Evolutionary conservation across 2,888 invertebrate genomes (phyloP), one percentile per base, ranked within the genome.

Genomic region (Eristalis tenax): DNA sequence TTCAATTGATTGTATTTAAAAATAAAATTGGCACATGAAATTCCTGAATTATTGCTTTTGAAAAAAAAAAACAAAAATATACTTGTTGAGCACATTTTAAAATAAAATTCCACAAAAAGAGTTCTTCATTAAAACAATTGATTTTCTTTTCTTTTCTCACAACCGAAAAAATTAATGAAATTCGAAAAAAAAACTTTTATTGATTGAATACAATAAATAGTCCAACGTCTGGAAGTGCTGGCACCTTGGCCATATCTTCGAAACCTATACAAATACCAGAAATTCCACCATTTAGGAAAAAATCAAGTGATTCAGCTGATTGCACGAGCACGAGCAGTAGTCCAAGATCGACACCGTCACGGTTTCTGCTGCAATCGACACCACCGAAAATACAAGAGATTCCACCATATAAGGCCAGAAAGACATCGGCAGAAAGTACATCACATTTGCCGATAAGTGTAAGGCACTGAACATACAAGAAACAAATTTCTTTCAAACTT

Each of bases 351-450:
- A 90, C 89, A 85, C 89, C 50, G 78, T 88, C 89, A 75, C 86
- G 89, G 61, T 89, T 87, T 69, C 74, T 86, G 64, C 90, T 86
- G 64, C 90, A 88, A 87, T 87, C 89, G 89, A 87, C 87, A 63
- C 86, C 90, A 69, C 89, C 92, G 89, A 91, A 92, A 91, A 93
- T 95, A 84, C 91, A 94, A 87, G 94, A 93, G 89, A 92, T 92
- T 90, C 95, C 95, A 75, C 94, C 95, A 26, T 94, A 93, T 90
- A 94, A 93, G 89, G 93, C 94, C 23, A 93, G 94, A 89, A 94
- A 94, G 90, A 90, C 91, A 89, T 94, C 94, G n/a, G 94, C 93
- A 77, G 94, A 94, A 90, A 94, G 94, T 92, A 91, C 92, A 66
- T 91, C 91, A 74, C 92, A 92, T 87, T 90, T 92, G 88, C 90